Evolutionary conservation across 2,888 invertebrate genomes (phyloP).

Genomic region (Pachliopta kotzebuea): DNA sequence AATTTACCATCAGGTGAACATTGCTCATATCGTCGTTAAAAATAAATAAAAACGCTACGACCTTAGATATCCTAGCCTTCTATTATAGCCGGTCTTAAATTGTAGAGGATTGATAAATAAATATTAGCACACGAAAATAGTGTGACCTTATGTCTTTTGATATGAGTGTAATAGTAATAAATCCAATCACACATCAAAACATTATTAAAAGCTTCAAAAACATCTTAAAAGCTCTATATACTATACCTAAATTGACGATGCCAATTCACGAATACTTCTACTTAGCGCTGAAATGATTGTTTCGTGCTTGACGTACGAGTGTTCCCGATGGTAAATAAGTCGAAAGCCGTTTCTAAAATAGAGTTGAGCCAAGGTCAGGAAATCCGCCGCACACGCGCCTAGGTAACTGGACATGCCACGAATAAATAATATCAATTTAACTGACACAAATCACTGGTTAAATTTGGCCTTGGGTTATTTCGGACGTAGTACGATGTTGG

Average conservation of each 20-base stretch:
- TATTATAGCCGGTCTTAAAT: no score
- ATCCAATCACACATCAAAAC: background rate
- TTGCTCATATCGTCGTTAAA: no score
- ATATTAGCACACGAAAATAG: background rate
- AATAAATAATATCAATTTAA: slow-evolving; percentile 22
- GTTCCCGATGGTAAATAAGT: slow-evolving; percentile 35
- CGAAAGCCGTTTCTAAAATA: slow-evolving; percentile 36
- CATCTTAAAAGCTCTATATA: slow-evolving; percentile 34
- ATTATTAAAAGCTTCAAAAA: slow-evolving; percentile 6
- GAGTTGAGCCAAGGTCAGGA: slow-evolving; percentile 43
- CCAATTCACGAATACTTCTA: slow-evolving; percentile 38
- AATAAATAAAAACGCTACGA: no score
- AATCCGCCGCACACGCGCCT: slow-evolving; percentile 36
- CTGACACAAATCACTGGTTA: slow-evolving; percentile 21
- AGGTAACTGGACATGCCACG: slow-evolving; percentile 6
- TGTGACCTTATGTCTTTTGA: background rate
- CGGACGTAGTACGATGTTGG: slow-evolving; percentile 1
- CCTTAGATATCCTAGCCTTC: no score
- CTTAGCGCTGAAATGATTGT: slow-evolving; percentile 39
- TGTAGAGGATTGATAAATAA: background rate
- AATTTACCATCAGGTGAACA: no score
- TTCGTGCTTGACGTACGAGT: slow-evolving; percentile 36
- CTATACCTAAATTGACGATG: slow-evolving; percentile 39
- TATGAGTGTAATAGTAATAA: background rate
- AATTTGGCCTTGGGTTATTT: slow-evolving; percentile 12